These are phyloP conservation scores for Rhopalosiphum nymphaeae DNA, from an alignment of 2,888 invertebrate species.

Conservation along the genomic window DNA sequence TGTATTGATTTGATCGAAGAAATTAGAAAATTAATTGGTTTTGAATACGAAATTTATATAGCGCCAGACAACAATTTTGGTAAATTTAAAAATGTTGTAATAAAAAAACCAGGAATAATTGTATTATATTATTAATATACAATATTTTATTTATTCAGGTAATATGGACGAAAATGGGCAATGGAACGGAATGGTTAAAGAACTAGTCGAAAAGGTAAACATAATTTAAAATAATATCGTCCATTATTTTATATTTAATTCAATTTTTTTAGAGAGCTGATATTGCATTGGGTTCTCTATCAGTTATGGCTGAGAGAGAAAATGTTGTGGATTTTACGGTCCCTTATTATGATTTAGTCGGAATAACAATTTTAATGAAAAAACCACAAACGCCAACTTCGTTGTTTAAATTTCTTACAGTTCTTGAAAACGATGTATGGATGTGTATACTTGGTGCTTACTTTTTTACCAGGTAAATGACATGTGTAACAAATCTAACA, in stretches of 20 bases:
- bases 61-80: slow-evolving; percentile 83
- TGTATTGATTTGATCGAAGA: slow-evolving; percentile 94
- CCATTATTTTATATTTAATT: background rate
- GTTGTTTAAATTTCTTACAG: slow-evolving; percentile 95
- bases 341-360: slow-evolving; percentile 97
- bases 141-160: slow-evolving; percentile 69
- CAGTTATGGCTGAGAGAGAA: slow-evolving; percentile 97
- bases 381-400: slow-evolving; percentile 90
- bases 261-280: slow-evolving; percentile 78
- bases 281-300: slow-evolving; percentile 92
- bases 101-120: background rate
- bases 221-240: background rate
- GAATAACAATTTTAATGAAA: slow-evolving; percentile 96
- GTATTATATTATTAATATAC: background rate
- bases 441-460: slow-evolving; percentile 94
- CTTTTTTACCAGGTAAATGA: slow-evolving; percentile 86
- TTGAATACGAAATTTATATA: slow-evolving; percentile 90
- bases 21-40: slow-evolving; percentile 85
- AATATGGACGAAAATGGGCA: slow-evolving; percentile 88
- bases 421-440: slow-evolving; percentile 97
- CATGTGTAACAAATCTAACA: background rate
- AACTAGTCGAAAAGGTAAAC: slow-evolving; percentile 79
- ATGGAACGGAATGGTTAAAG: slow-evolving; percentile 88
- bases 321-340: slow-evolving; percentile 98
- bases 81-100: background rate